These are phyloP conservation scores for Synodontis membranacea DNA, from an alignment of 2,113 vertebrate genomes.

Conservation along the genomic window DNA sequence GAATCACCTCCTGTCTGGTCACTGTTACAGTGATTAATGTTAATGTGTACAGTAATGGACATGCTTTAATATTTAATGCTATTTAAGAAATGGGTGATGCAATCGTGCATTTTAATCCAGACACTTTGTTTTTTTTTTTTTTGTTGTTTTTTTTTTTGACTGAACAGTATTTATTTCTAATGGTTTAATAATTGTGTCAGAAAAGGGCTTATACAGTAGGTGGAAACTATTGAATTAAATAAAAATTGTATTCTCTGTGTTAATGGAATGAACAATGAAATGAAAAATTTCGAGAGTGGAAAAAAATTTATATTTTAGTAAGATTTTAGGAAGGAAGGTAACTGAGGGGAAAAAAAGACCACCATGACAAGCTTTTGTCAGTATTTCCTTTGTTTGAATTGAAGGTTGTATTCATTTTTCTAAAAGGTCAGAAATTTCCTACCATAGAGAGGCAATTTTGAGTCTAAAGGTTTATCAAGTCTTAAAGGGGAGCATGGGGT, in stretches of 20 bases:
- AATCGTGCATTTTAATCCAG: conserved; percentile 3
- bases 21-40: conserved; percentile 2
- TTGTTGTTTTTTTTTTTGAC: conserved; percentile 54
- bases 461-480: background rate
- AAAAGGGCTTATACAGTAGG: conserved; percentile 47
- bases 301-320: conserved; percentile 60
- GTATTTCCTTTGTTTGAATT: conserved; percentile 56
- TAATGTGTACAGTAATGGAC: background rate
- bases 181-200: conserved; percentile 56
- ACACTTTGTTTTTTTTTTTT: conserved; percentile 52
- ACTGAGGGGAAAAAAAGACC: conserved; percentile 23
- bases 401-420: conserved; percentile 48
- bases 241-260: conserved; percentile 18
- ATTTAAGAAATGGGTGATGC: conserved; percentile 22
- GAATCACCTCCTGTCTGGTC: conserved; percentile 8
- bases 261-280: conserved; percentile 28
- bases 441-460: background rate
- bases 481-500: background rate
- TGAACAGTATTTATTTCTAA: conserved; percentile 27
- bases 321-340: conserved; percentile 49
- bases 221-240: conserved; percentile 35
- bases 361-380: conserved; percentile 45
- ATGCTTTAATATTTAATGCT: conserved; percentile 21
- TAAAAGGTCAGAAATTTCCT: background rate
- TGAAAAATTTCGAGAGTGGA: conserved; percentile 23